Evolutionary conservation across 2,797 vertebrate species (phyloP), one percentile per base, ranked within the genome.

Genomic region (Rhynchonycteris naso): DNA sequence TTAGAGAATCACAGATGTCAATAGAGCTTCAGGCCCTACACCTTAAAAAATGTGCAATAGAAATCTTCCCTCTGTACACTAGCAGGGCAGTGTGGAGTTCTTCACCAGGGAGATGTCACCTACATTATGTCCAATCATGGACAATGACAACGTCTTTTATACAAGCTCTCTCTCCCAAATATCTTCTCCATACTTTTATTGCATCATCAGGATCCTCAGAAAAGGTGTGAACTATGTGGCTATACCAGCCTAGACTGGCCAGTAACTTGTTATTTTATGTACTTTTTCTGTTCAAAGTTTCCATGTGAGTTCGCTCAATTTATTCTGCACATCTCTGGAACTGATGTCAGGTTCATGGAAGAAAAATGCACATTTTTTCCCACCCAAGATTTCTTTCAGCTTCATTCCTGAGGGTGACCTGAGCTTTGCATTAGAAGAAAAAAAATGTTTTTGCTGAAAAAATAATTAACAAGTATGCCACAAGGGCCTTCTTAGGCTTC

Each of bases 1-100:
- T 96, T 95, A 96, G 96, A 95, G 96, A 96, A 96, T 87, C 96
- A 94, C 92, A 97, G 97, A 96, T 96, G 93, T 95, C 96, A 87
- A 0, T 14, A 79, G 88, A 84, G 54, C 72, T 87, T 58, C 82
- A 38, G 80, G 69, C 58, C 72, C 38, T 47, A 47, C 61, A 52
- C 47, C 72, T 92, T 58, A 33, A 63, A 92, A 86, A 93, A 30
- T 33, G 78, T 63, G 68, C 68, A 61, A 69, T 56, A 84, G 91
- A 91, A 88, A 58, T 92, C 76, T 58, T 76, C 89, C 54, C 84
- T 76, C 87, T 91, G 28, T 52, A 72, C 88, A 21, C 33, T 35
- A 47, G 24, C 59, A 81, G 85, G 43, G 66, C 78, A 24, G 33
- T 9, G 6, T 88, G 56, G 52, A 61, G 13, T 58, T 84, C 78